Base-by-base conservation (phyloP, 2,113 vertebrate genomes). In the Pycnonotus jocosus region DNA sequence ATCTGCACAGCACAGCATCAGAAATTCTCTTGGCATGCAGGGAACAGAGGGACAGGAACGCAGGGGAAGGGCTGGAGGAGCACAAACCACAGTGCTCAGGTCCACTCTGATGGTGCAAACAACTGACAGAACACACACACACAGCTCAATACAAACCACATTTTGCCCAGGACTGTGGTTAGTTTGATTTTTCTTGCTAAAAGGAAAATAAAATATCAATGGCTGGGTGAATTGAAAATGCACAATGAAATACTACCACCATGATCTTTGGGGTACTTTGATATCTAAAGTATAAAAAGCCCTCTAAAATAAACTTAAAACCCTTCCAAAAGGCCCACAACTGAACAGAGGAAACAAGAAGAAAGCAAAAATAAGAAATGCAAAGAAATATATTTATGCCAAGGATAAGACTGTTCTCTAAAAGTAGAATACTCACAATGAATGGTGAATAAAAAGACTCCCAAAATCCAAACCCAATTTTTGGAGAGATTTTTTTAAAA, bases 401-500 rank as follows among this genome's bases (percentile, higher is more conserved):
- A 35, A 48, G 1, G 13, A 42, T 40, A 70, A 70, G 7, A 54
- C 12, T 47, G 9, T 53, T 14, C 9, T 45, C 12, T 50, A 30
- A 25, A 87, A 62, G 10, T 2, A 37, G 9, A 74, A 74, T 3
- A 30, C 12, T 31, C n/a, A 73, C 7, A 38, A 11, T 14, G 12
- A 53, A 4, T 9, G 6, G 11, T 27, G 28, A 79, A 45, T 10
- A 8, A 0, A 61, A 68, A 53, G 30, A 35, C 3, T 4, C 0
- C 3, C 4, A 25, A 45, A 64, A 21, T 0, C 23, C 4, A 17
- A 87, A 27, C 2, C 0, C 3, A 35, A 15, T 24, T 51, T 72
- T 48, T 24, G 8, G 6, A 33, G 21, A 31, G 3, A 3, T 42
- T 42, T 47, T 6, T 53, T 54, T 1, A 2, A 17, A 50, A 30